Evolutionary conservation across 2,113 vertebrate species (phyloP).

Genomic region (Lipotes vexillifer): DNA sequence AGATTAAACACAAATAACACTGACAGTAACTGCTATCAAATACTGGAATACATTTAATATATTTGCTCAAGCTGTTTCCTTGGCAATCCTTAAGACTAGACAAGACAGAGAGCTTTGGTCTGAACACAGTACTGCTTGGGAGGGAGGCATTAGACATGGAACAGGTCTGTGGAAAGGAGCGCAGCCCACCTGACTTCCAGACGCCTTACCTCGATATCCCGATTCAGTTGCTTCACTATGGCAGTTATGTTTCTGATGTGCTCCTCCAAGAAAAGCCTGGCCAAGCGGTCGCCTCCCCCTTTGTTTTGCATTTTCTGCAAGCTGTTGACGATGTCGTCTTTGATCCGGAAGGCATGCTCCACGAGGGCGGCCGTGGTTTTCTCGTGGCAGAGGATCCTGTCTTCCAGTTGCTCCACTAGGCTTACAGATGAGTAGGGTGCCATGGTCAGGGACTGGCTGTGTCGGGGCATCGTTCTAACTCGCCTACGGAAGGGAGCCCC

Average conservation of each 20-base stretch:
- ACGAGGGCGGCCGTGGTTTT: slow-evolving; percentile 82
- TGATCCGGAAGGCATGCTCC: slow-evolving; percentile 84
- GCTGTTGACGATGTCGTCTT: slow-evolving; percentile 84
- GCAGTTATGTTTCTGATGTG: slow-evolving; percentile 85
- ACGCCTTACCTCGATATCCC: slow-evolving; percentile 83
- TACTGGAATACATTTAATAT: slow-evolving; percentile 9
- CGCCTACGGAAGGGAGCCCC: slow-evolving; percentile 65
- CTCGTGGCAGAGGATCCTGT: slow-evolving; percentile 83
- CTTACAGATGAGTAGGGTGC: slow-evolving; percentile 77
- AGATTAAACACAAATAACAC: slow-evolving; percentile 36
- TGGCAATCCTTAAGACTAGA: not conserved
- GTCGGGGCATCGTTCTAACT: slow-evolving; percentile 80
- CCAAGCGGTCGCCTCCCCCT: slow-evolving; percentile 81
- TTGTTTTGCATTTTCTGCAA: slow-evolving; percentile 85
- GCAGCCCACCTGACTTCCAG: not conserved
- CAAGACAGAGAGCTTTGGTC: not conserved
- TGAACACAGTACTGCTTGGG: not conserved
- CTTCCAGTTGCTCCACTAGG: slow-evolving; percentile 82
- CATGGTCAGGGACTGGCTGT: slow-evolving; percentile 82
- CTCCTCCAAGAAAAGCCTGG: slow-evolving; percentile 84
- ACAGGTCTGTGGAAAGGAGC: fast-evolving
- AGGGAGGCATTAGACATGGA: fast-evolving
- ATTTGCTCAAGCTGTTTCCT: slow-evolving; percentile 13
- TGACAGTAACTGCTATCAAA: slow-evolving; percentile 26
- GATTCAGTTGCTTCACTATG: slow-evolving; percentile 84